Base-by-base conservation (phyloP, 2,113 vertebrate genomes). In the Marmota monax region DNA sequence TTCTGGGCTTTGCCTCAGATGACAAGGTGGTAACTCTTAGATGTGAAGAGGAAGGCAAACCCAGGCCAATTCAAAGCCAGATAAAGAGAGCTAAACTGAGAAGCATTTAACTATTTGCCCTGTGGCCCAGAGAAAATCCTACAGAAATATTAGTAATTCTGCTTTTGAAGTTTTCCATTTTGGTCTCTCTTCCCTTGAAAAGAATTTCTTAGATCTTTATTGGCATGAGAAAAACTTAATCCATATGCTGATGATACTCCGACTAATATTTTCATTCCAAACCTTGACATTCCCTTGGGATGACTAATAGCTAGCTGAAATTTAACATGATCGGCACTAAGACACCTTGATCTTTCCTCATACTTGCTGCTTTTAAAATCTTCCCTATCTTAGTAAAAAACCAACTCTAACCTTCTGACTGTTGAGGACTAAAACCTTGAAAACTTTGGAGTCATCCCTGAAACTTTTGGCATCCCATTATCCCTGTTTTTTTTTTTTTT, bases 151-250 rank as follows among this genome's bases (percentile, higher is more conserved):
- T 51, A 80, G 12, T 29, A 67, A n/a, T n/a, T 84, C 37, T 90
- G 74, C 13, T 79, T 83, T 78, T 39, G 74, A 91, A 73, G 42
- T 79, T 84, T 88, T 89, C 77, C 39, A 63, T 83, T 84, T 96
- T 74, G 42, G 23, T 80, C 22, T 84, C 39, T 53, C 6, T 37
- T 78, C 42, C 45, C 29, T 87, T 88, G 58, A 69, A 77, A 88
- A 76, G 69, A 3, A 79, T 80, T 42, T 56, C 32, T 89, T 5
- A 84, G 88, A 39, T 70, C 69, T 90, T 96, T 79, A 84, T 12
- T 76, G 65, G 58, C 17, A 58, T 22, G 70, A 73, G 63, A 37
- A 74, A 56, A 83, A 53, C 27, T 37, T 79, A 78, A 65, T 90
- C 17, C 56, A 22, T 58, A 73, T 2, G 9, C 48, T 74, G 74